These are phyloP conservation scores for Sapajus apella DNA, from an alignment of 2,113 vertebrate genomes.

Conservation along the genomic window DNA sequence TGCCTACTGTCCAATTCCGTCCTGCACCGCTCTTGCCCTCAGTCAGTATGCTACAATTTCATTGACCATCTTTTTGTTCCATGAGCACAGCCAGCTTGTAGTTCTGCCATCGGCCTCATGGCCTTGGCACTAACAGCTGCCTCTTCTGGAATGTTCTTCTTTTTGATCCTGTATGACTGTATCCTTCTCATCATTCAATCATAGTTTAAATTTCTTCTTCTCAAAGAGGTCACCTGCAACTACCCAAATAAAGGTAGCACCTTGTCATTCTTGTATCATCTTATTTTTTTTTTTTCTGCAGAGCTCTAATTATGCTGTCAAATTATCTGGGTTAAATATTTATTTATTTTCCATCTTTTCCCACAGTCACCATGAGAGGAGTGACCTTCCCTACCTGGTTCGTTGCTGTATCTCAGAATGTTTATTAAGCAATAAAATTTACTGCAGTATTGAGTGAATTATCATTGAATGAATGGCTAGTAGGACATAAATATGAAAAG, in stretches of 20 bases:
- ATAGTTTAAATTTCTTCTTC: neutral
- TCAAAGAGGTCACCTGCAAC: neutral
- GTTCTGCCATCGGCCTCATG: neutral
- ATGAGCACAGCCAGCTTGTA: accelerated
- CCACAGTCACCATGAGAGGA: neutral
- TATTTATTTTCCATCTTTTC: neutral
- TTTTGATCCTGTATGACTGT: neutral
- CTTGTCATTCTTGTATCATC: neutral
- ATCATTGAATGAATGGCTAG: neutral
- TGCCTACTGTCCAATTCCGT: neutral
- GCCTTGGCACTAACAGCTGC: neutral
- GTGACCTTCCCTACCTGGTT: neutral
- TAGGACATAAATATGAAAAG: neutral
- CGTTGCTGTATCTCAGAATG: neutral
- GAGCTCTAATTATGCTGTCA: neutral
- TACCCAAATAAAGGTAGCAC: neutral
- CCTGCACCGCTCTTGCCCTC: accelerated
- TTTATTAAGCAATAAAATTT: neutral
- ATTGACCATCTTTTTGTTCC: neutral
- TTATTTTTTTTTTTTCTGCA: neutral
- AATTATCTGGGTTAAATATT: neutral
- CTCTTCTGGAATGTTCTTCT: neutral
- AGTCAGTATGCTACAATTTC: neutral
- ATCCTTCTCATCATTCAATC: neutral
- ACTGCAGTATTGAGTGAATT: neutral